phyloP scores from a whole-genome alignment of 2,888 invertebrate genomes.

The Meliscaeva auricollis region DNA sequence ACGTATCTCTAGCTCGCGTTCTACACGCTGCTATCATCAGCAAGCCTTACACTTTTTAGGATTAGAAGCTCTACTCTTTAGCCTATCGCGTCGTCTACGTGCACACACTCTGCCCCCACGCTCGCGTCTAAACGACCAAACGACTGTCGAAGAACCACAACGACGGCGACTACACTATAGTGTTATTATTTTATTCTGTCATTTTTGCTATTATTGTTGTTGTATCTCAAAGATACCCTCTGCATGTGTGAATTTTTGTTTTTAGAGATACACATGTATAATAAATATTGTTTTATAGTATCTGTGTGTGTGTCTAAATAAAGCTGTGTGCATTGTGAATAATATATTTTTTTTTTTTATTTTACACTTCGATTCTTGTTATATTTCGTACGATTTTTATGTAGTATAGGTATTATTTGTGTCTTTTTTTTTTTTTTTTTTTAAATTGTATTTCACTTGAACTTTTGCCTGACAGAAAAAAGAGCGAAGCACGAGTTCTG shows the following conservation, averaged over 20 bases:
- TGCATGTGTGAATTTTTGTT: constrained; percentile 64
- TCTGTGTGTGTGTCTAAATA: constrained; percentile 52
- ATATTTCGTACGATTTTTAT: constrained; percentile 66
- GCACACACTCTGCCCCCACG: constrained; percentile 10
- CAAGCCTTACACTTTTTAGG: constrained; percentile 45
- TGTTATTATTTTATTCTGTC: constrained; percentile 26
- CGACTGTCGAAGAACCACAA: constrained; percentile 29
- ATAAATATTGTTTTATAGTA: constrained; percentile 15
- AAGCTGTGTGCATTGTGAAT: constrained; percentile 55
- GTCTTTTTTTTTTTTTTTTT: constrained; percentile 41
- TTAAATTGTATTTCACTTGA: constrained; percentile 73
- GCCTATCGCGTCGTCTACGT: constrained; percentile 38
- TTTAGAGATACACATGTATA: constrained; percentile 54
- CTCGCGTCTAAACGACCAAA: constrained; percentile 23
- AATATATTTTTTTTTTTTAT: constrained; percentile 36
- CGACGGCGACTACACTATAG: constrained; percentile 26
- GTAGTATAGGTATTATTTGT: constrained; percentile 39
- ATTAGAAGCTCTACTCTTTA: constrained; percentile 54
- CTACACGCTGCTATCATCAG: constrained; percentile 3
- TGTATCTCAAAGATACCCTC: constrained; percentile 28
- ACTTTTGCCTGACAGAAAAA: constrained; percentile 74
- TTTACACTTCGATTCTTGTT: constrained; percentile 65
- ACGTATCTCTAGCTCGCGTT: constrained; percentile 48
- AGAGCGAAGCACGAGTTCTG: constrained; percentile 76
- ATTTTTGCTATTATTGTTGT: constrained; percentile 12